These are phyloP conservation scores for Prorops nasuta DNA, from an alignment of 1,140 invertebrate species.

Conservation along the genomic window DNA sequence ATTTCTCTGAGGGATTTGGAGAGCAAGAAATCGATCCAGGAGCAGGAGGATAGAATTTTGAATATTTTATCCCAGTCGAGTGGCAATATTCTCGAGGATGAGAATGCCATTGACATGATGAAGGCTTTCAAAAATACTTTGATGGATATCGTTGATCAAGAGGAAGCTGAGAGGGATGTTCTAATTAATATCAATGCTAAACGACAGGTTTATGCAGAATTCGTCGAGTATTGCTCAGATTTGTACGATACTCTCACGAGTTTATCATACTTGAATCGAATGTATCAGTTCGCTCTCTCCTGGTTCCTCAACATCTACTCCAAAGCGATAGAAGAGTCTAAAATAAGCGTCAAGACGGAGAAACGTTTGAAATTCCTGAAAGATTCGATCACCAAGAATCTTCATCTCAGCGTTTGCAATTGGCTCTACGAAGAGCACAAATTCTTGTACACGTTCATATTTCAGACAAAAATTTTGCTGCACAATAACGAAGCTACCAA, in stretches of 20 bases:
- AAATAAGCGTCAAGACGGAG: slow-evolving; percentile 57
- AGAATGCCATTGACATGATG: slow-evolving; percentile 67
- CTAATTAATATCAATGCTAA: slow-evolving; percentile 58
- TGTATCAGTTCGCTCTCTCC: slow-evolving; percentile 68
- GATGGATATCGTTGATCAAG: slow-evolving; percentile 60
- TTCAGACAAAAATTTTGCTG: slow-evolving; percentile 57
- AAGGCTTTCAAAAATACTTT: slow-evolving; percentile 68
- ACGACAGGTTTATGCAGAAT: slow-evolving; percentile 62
- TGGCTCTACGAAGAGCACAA: slow-evolving; percentile 74
- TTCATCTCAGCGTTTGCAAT: slow-evolving; percentile 66
- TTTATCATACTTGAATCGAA: slow-evolving; percentile 68
- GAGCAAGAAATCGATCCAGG: slow-evolving; percentile 64
- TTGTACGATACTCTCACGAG: slow-evolving; percentile 68
- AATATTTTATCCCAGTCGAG: slow-evolving; percentile 64
- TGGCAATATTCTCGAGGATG: slow-evolving; percentile 74
- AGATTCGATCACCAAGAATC: slow-evolving; percentile 62
- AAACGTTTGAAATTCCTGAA: slow-evolving; percentile 61
- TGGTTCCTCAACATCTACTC: slow-evolving; percentile 71
- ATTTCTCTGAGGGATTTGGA: slow-evolving; percentile 62
- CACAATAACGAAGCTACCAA: slow-evolving; percentile 57
- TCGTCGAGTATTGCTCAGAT: slow-evolving; percentile 64
- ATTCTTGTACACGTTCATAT: slow-evolving; percentile 67
- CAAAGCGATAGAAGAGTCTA: slow-evolving; percentile 65
- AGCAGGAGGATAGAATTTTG: slow-evolving; percentile 72
- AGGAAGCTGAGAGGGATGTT: slow-evolving; percentile 53